Evolutionary conservation across 2,113 vertebrate species (phyloP).

Genomic region (Gasterosteus aculeatus): DNA sequence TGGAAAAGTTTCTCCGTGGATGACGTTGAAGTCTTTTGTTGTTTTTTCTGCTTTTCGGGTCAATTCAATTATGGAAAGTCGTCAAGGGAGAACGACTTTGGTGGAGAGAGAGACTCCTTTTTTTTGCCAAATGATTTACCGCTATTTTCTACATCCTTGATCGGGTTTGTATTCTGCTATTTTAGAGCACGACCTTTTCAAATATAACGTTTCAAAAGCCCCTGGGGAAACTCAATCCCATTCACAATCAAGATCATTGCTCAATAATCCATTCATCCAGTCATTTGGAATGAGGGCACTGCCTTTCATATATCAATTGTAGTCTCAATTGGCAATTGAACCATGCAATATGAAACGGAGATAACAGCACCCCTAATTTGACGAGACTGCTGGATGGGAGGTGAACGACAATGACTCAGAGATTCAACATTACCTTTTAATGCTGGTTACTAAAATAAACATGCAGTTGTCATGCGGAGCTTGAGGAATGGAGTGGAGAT

Average conservation of each 20-base stretch:
- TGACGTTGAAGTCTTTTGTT: background rate
- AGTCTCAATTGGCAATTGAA: constrained; percentile 28
- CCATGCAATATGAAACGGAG: constrained; percentile 23
- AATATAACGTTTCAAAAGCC: background rate
- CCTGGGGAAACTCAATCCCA: background rate
- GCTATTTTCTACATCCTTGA: constrained; percentile 6
- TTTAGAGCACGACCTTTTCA: background rate
- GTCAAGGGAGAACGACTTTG: background rate
- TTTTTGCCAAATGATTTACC: background rate
- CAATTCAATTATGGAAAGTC: constrained; percentile 22
- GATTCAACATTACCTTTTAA: constrained; percentile 36
- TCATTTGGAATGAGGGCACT: constrained; percentile 4
- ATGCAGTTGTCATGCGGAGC: constrained; percentile 33
- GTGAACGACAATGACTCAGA: constrained; percentile 38
- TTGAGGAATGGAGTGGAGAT: background rate
- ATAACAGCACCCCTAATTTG: constrained; percentile 40
- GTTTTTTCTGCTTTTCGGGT: constrained; percentile 30
- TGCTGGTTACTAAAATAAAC: constrained; percentile 34
- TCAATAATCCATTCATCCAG: constrained; percentile 1
- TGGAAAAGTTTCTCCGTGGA: constrained; percentile 25
- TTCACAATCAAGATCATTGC: constrained; percentile 12
- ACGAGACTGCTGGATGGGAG: constrained; percentile 43
- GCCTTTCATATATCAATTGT: background rate
- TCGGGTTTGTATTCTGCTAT: constrained; percentile 4
- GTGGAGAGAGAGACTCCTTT: background rate